Percentiles rank a stretch among this genome's conserved stretches.
These are phyloP conservation scores for Dione vanillae DNA, from an alignment of 2,888 invertebrate genomes.

Conservation along the genomic window DNA sequence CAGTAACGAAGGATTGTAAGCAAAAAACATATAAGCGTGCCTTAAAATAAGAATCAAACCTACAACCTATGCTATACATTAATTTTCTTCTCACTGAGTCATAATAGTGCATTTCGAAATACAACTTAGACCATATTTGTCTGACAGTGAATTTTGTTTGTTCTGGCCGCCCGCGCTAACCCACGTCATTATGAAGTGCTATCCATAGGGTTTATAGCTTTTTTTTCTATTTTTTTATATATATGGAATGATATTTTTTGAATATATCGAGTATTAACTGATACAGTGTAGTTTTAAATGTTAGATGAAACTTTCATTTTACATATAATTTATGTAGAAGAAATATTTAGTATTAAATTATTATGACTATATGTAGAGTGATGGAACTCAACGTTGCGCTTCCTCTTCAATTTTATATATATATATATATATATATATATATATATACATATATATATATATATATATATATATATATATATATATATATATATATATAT, in stretches of 20 bases:
- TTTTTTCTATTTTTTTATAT: constrained; percentile 64
- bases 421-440: too few relatives aligned
- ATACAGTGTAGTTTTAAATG: constrained; percentile 57
- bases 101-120: not conserved
- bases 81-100: not conserved
- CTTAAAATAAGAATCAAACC: not conserved
- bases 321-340: not conserved
- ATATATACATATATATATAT: too few relatives aligned
- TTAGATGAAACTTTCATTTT: constrained; percentile 38
- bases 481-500: too few relatives aligned
- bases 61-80: not conserved
- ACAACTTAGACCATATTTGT: constrained; percentile 5
- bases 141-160: constrained; percentile 65
- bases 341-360: too few relatives aligned
- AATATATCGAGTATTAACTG: constrained; percentile 70
- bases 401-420: too few relatives aligned
- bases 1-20: too few relatives aligned
- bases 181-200: constrained; percentile 82
- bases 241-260: constrained; percentile 81
- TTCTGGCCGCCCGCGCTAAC: constrained; percentile 81
- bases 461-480: too few relatives aligned
- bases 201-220: constrained; percentile 78
- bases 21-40: not conserved
- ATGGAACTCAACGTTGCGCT: too few relatives aligned
- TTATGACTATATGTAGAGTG: too few relatives aligned